Evolutionary conservation across 2,113 vertebrate species (phyloP), one percentile per base, ranked within the genome.

Genomic region (Brevimyrus niger): DNA sequence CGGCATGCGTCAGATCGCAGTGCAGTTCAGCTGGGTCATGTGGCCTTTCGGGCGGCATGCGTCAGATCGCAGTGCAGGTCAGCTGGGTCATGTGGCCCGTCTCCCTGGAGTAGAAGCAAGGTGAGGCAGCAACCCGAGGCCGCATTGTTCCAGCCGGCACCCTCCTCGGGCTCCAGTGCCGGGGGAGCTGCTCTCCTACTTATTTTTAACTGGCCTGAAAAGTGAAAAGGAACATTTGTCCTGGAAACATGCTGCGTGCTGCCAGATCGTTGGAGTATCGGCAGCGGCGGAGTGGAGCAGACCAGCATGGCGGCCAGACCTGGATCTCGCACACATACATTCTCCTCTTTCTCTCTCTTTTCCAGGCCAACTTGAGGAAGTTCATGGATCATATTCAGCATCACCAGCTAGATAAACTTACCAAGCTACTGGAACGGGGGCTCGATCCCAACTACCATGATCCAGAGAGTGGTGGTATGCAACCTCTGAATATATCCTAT

Each of bases 361-460:
- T 95, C 17, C 91, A 99, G 98, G 95, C 96, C 90, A 99, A 97
- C 91, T 93, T 99, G 92, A 97, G 95, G 92, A 99, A 97, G 93
- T 99, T 97, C 91, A 97, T 99, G 97, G 98, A 99, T 90, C 95
- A 97, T 5, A 91, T 98, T 51, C 97, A 97, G 50, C 97, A 98
- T 1, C 94, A 95, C 23, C 96, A 97, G 17, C 93, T 97, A 93
- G 98, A 99, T 91, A 99, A 99, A 92, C 92, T 98, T 48, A 91
- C 92, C 3, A 98, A 97, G 95, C 94, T 99, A 96, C 88, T 99
- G 93, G 98, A 99, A 53, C 95, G 97, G 90, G 98, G 98, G 88
- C 93, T 99, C 88, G 98, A 99, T 89, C 98, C 98, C 10, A 99
- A 99, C 91, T 99, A 97, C 91, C 98, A 99, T 0, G 98, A 99